These are phyloP conservation scores for Bubalus kerabau DNA, from an alignment of 2,113 vertebrate genomes.

Conservation along the genomic window DNA sequence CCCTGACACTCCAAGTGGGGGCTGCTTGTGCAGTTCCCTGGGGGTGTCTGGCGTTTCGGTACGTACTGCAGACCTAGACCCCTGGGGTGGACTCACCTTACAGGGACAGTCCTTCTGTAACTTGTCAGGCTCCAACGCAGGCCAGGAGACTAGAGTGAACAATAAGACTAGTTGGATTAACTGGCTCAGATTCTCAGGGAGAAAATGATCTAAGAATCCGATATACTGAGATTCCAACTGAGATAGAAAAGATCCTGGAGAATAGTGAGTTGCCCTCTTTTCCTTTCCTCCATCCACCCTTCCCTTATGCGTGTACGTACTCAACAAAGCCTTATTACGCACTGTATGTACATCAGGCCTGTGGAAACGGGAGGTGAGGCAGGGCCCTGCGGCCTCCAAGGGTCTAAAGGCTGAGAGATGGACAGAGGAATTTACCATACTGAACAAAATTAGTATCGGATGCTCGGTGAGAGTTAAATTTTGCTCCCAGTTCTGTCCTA, in stretches of 20 bases:
- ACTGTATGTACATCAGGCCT: accelerated
- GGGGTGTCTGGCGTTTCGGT: accelerated
- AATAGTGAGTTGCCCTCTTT: background rate
- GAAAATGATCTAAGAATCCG: background rate
- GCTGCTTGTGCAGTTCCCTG: background rate
- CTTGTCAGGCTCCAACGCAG: background rate
- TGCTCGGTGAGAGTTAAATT: accelerated
- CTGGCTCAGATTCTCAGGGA: background rate
- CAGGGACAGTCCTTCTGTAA: accelerated
- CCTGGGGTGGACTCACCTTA: accelerated
- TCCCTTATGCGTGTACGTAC: accelerated
- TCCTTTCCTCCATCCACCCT: background rate
- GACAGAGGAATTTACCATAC: accelerated
- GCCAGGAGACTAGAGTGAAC: background rate
- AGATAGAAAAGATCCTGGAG: background rate
- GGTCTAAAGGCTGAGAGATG: background rate
- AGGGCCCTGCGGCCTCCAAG: too few species aligned
- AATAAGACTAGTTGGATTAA: accelerated
- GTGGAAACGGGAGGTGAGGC: accelerated
- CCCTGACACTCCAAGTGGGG: accelerated
- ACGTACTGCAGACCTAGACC: accelerated
- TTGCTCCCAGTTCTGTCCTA: background rate
- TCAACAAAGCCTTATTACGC: accelerated
- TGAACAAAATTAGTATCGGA: accelerated
- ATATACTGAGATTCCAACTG: background rate